Percentiles rank a stretch among this genome's conserved stretches.
These are phyloP conservation scores for Drosophila multiciliata DNA, from an alignment of 2,888 invertebrate species.

Conservation along the genomic window DNA sequence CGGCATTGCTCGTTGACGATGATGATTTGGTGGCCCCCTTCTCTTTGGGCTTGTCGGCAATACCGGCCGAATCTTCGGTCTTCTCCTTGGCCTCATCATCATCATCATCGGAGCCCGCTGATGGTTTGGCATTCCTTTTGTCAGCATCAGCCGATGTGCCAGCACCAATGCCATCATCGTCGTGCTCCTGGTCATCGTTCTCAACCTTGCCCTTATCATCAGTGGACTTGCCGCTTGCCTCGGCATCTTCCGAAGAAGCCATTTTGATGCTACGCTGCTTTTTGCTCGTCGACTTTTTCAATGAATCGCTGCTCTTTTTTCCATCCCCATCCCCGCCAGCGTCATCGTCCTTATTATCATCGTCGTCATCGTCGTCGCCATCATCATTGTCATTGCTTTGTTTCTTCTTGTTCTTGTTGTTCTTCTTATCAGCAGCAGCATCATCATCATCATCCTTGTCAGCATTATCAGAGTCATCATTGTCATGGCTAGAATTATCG, in stretches of 20 bases:
- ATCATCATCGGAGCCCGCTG: conserved; percentile 31
- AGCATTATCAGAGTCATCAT: conserved; percentile 72
- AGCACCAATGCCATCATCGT: conserved; percentile 56
- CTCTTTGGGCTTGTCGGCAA: conserved; percentile 76
- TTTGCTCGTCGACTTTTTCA: conserved; percentile 59
- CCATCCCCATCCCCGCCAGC: conserved; percentile 65
- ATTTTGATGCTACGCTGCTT: conserved; percentile 67
- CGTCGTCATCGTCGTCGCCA: conserved; percentile 73
- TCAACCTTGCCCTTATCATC: conserved; percentile 83
- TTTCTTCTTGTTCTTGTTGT: conserved; percentile 63
- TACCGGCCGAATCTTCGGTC: conserved; percentile 83
- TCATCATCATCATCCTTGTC: conserved; percentile 70
- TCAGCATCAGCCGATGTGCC: conserved; percentile 50
- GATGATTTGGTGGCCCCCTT: conserved; percentile 62
- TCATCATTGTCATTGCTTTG: conserved; percentile 60
- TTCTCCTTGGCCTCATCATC: conserved; percentile 74
- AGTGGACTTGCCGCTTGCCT: conserved; percentile 56
- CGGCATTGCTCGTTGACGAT: conserved; percentile 49
- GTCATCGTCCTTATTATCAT: conserved; percentile 64
- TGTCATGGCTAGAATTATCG: conserved; percentile 78
- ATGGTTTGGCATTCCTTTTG: conserved; percentile 61
- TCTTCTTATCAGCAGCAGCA: conserved; percentile 63
- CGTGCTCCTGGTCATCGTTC: conserved; percentile 54
- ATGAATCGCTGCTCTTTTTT: conserved; percentile 65
- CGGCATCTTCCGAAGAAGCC: conserved; percentile 48